Conservation (phyloP, 2,113 vertebrate species). For the Hippocampus mohnikei region DNA sequence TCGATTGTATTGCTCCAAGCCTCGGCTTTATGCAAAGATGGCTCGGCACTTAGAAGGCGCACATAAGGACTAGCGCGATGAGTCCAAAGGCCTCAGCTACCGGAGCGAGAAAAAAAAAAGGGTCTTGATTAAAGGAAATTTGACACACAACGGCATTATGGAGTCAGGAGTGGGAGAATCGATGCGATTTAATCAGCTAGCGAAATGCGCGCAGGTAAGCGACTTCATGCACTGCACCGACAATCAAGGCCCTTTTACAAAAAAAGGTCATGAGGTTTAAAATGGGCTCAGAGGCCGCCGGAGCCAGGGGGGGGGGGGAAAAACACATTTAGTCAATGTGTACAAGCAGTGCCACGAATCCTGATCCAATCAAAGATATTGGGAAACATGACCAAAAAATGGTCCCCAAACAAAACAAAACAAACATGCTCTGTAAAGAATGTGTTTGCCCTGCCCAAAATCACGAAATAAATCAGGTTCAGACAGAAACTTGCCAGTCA, state of each 20-base stretch:
- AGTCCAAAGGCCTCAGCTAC: background rate
- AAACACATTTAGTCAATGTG: background rate
- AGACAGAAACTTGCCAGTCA: too few relatives aligned
- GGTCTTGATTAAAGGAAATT: background rate
- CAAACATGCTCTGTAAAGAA: too few relatives aligned
- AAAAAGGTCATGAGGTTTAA: background rate
- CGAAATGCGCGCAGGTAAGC: background rate
- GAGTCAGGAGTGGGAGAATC: background rate
- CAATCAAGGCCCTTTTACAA: background rate
- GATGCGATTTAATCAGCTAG: background rate
- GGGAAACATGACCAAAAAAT: too few relatives aligned
- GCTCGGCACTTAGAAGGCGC: background rate
- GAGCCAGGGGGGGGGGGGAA: background rate
- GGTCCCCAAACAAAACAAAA: too few relatives aligned
- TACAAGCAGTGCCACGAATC: background rate
- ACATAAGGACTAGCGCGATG: background rate
- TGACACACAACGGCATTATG: background rate
- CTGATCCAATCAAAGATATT: too few relatives aligned
- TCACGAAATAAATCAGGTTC: too few relatives aligned
- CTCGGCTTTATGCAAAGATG: background rate
- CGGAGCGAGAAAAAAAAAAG: background rate
- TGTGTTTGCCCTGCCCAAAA: too few relatives aligned
- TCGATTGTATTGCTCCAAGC: background rate
- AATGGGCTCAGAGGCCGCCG: background rate
- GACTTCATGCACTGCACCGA: background rate